These are phyloP conservation scores for Notothenia rossii DNA, from an alignment of 2,113 vertebrate genomes.

Conservation along the genomic window DNA sequence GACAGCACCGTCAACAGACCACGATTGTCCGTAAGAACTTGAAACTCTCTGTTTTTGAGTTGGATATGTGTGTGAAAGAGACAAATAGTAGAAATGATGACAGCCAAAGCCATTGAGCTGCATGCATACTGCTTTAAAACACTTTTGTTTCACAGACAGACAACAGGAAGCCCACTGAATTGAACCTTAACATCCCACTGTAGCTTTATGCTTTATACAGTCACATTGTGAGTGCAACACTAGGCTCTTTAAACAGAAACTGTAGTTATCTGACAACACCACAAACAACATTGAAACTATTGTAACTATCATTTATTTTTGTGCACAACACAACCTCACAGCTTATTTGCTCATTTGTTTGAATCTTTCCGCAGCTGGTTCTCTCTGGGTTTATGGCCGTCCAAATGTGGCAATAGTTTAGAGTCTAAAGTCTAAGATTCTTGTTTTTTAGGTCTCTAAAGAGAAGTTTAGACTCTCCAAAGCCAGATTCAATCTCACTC, in stretches of 20 bases:
- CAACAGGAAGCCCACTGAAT: conserved; percentile 45
- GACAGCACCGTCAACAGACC: conserved; percentile 65
- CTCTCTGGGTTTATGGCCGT: background rate
- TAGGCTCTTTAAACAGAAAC: conserved; percentile 41
- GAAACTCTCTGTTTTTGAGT: conserved; percentile 19
- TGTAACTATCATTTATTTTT: background rate
- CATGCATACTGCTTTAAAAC: conserved; percentile 32
- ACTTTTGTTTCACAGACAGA: conserved; percentile 47
- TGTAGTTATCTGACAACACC: conserved; percentile 17
- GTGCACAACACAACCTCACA: background rate
- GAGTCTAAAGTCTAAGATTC: background rate
- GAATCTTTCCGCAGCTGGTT: background rate
- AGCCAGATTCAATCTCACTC: background rate
- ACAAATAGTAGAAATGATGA: conserved; percentile 61
- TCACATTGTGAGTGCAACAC: conserved; percentile 29
- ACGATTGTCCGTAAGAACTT: conserved; percentile 43
- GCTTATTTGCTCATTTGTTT: conserved; percentile 12
- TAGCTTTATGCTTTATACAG: conserved; percentile 18
- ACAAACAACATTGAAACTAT: conserved; percentile 16
- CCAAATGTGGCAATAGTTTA: background rate
- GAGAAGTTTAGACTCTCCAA: background rate
- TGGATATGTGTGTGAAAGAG: background rate
- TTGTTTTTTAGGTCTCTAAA: background rate
- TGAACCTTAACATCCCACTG: conserved; percentile 49
- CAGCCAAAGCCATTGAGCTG: conserved; percentile 61